Evolutionary conservation across 2,113 vertebrate species (phyloP).

Genomic region (Sclerurus mexicanus): DNA sequence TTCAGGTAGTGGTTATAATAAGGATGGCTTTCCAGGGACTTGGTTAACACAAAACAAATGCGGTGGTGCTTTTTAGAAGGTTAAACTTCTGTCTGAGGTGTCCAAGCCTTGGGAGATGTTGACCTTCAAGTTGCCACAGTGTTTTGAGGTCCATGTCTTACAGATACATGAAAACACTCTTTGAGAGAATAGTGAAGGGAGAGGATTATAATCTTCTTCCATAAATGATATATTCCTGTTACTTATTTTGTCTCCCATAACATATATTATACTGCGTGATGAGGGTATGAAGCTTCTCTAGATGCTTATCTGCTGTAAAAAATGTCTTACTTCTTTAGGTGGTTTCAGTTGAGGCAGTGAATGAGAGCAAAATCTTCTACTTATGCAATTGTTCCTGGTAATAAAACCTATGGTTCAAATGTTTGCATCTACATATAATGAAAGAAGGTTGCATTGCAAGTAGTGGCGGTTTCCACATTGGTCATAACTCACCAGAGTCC

Average conservation of each 20-base stretch:
- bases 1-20: neutral
- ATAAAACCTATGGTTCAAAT: neutral
- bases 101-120: neutral
- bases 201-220: neutral
- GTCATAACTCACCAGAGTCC: slow-evolving; percentile 12
- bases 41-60: neutral
- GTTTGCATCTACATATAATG: neutral
- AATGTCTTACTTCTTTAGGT: neutral
- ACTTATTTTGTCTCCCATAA: neutral
- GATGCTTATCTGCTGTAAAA: neutral
- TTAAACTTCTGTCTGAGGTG: neutral
- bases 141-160: neutral
- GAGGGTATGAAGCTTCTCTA: neutral
- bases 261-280: neutral
- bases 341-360: neutral
- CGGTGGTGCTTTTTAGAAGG: neutral
- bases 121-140: neutral
- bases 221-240: neutral
- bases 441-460: slow-evolving; percentile 27
- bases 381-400: slow-evolving; percentile 11
- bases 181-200: neutral
- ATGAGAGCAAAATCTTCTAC: neutral
- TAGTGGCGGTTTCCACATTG: slow-evolving; percentile 9
- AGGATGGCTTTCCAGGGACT: neutral
- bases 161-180: neutral